A percentile compares a stretch with the other conserved stretches of the same genome.
phyloP scores from a whole-genome alignment of 2,113 vertebrate species.

The Periophthalmus modestus region DNA sequence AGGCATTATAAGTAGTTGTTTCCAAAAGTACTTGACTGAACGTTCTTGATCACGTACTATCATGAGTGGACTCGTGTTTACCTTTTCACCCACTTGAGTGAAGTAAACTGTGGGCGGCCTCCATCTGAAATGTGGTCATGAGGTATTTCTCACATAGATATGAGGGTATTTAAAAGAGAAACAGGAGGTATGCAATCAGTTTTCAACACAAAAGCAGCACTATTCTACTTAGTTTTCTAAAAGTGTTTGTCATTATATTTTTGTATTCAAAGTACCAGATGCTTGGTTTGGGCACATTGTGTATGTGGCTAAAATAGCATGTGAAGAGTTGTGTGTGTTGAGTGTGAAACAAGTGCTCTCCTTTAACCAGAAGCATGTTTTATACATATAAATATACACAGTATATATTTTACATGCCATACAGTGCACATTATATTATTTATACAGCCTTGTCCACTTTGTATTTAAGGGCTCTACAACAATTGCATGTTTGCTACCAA shows the following conservation, averaged over 20 bases:
- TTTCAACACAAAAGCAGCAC: constrained; percentile 76
- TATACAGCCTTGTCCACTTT: constrained; percentile 86
- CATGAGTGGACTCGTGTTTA: constrained; percentile 49
- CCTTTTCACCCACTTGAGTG: constrained; percentile 73
- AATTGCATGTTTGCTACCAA: constrained; percentile 88
- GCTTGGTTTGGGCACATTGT: constrained; percentile 63
- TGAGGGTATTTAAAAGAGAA: constrained; percentile 36
- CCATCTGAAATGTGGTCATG: constrained; percentile 39
- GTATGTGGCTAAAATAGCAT: constrained; percentile 62
- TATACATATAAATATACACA: constrained; percentile 78
- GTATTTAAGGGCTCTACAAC: constrained; percentile 85
- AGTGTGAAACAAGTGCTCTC: constrained; percentile 51
- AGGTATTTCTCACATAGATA: constrained; percentile 69
- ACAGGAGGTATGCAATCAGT: constrained; percentile 77
- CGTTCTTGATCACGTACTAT: constrained; percentile 29
- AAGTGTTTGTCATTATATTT: constrained; percentile 72
- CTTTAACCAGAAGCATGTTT: constrained; percentile 78
- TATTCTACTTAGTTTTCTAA: constrained; percentile 84
- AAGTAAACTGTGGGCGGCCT: constrained; percentile 75
- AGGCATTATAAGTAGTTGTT: constrained; percentile 63
- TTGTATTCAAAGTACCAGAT: constrained; percentile 74
- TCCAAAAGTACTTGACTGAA: constrained; percentile 65
- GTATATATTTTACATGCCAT: constrained; percentile 84
- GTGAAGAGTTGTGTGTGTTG: constrained; percentile 36
- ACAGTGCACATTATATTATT: constrained; percentile 83